These are phyloP conservation scores for Camarhynchus parvulus DNA, from an alignment of 2,113 vertebrate genomes.

Conservation along the genomic window DNA sequence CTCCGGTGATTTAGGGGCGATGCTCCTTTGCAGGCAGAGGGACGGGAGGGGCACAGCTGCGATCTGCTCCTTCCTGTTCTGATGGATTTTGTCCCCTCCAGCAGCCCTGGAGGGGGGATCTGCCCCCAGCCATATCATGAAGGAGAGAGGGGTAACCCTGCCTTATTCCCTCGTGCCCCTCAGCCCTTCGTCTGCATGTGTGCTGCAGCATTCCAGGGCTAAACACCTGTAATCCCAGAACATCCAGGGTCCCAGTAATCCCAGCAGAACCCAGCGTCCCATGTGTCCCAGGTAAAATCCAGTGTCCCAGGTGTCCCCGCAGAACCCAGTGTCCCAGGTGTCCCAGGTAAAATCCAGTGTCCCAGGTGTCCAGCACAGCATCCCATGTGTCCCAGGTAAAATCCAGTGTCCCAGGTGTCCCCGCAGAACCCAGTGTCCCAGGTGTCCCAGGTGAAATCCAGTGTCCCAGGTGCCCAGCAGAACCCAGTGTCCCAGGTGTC, in stretches of 20 bases:
- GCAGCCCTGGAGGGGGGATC: background rate
- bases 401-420: no score
- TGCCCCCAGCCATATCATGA: rapidly evolving
- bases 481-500: background rate
- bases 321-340: background rate
- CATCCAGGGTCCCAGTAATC: no score
- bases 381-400: no score
- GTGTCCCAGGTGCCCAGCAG: background rate
- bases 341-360: no score
- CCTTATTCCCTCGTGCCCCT: rapidly evolving
- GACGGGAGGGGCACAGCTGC: background rate
- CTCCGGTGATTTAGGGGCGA: background rate
- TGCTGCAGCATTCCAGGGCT: background rate
- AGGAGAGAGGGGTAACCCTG: background rate
- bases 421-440: background rate
- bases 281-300: no score
- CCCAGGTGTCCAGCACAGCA: background rate
- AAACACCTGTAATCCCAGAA: background rate
- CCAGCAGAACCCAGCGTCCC: background rate
- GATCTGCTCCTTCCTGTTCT: background rate
- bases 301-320: no score
- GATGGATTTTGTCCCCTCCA: background rate
- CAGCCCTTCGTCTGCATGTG: rapidly evolving
- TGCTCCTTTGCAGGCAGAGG: background rate
- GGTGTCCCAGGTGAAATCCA: no score